phyloP scores from a whole-genome alignment of 2,113 vertebrate genomes.

The Chloroceryle aenea region DNA sequence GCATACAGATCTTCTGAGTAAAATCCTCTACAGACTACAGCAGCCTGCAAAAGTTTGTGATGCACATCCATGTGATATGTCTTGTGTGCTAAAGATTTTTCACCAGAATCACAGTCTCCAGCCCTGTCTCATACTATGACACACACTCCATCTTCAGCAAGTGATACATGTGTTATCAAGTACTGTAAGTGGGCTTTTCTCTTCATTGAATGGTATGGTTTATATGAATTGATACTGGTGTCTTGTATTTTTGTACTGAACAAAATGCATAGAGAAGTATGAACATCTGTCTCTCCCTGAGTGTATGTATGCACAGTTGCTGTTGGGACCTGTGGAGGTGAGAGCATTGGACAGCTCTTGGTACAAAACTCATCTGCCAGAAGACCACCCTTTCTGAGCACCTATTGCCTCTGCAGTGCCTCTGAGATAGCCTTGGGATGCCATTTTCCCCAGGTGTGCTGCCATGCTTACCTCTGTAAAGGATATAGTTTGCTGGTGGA shows the following conservation, averaged over 20 bases:
- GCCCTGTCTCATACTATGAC: background rate
- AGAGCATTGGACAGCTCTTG: rapidly evolving
- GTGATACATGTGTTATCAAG: background rate
- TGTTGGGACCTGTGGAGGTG: background rate
- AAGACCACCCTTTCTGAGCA: background rate
- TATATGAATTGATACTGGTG: background rate
- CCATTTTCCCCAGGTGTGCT: background rate
- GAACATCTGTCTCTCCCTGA: background rate
- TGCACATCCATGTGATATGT: rapidly evolving
- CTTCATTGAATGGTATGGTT: background rate
- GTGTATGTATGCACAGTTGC: rapidly evolving
- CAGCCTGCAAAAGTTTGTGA: background rate
- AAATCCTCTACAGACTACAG: rapidly evolving
- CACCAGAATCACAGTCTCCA: background rate
- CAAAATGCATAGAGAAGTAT: background rate
- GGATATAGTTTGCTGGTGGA: background rate
- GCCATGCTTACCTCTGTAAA: background rate
- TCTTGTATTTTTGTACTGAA: background rate
- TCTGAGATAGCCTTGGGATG: background rate
- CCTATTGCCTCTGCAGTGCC: background rate
- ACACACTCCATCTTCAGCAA: background rate
- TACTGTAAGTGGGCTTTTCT: background rate
- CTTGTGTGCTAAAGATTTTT: background rate
- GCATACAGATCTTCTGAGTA: background rate
- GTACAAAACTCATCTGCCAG: background rate